Percentiles rank a stretch among this genome's conserved stretches.
phyloP scores from a whole-genome alignment of 1,140 invertebrate species.

The Anoplophora glabripennis region DNA sequence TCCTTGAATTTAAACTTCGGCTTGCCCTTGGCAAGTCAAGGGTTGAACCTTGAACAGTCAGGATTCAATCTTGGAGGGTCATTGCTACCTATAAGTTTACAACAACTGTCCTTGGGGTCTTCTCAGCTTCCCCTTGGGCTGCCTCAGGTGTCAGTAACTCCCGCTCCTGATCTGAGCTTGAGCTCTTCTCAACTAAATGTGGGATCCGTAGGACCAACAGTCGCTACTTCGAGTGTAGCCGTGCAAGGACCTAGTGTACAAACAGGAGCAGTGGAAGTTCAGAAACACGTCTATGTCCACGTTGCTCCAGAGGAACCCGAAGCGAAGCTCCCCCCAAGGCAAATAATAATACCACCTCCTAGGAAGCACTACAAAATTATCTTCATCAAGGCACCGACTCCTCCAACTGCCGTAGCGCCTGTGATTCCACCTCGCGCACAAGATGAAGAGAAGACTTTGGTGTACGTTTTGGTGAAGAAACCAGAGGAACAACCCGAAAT shows the following conservation, averaged over 20 bases:
- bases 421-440: constrained; percentile 60
- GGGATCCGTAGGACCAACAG: too few species aligned
- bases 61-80: too few species aligned
- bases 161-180: too few species aligned
- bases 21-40: too few species aligned
- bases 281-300: constrained; percentile 77
- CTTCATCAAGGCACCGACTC: constrained; percentile 81
- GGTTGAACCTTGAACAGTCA: too few species aligned
- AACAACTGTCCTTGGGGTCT: too few species aligned
- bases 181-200: too few species aligned
- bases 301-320: constrained; percentile 66
- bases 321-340: constrained; percentile 45
- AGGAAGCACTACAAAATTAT: constrained; percentile 87
- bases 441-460: constrained; percentile 82
- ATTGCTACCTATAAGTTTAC: too few species aligned
- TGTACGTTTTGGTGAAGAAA: constrained; percentile 84
- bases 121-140: too few species aligned
- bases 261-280: constrained; percentile 44
- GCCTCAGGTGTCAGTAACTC: too few species aligned
- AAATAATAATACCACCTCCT: constrained; percentile 55
- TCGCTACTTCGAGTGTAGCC: too few species aligned
- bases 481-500: constrained; percentile 77
- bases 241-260: background rate
- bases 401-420: constrained; percentile 70
- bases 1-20: too few species aligned